Base-by-base conservation (phyloP, 2,888 invertebrate species). In the Volucella inanis region DNA sequence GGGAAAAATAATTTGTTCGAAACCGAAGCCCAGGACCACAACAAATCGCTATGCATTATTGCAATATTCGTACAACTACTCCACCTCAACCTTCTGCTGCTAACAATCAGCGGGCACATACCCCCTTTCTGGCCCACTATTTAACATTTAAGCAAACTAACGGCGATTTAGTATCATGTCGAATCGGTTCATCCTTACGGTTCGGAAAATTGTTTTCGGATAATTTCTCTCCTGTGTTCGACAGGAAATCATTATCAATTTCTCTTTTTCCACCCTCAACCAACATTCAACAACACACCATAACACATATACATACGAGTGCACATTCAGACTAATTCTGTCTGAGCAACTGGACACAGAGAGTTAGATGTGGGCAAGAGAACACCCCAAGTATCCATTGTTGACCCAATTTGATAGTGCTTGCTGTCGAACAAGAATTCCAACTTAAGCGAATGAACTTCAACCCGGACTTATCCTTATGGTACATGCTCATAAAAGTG, bases 181-280 rank as follows among this genome's bases (percentile, higher is more conserved):
- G 65, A 55, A 75, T 75, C 57, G 74, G 74, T 70, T 79, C 79
- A 68, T 85, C 76, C 72, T 77, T 81, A 76, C 76, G 77, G 72
- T 45, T 81, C 57, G 76, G 67, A 77, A 85, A 85, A 85, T 85
- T 85, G 85, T 85, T 85, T 85, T 85, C 76, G 57, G 81, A 85
- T 81, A 81, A 85, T 85, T 85, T 85, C 81, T 85, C 85, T 85
- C 59, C 74, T 86, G 86, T 78, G 72, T 82, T 86, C 78, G 86
- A 86, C 86, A 86, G 82, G 77, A 78, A 82, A 86, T 86, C 86
- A 75, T 86, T 82, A 86, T 82, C 86, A 86, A 86, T 82, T 78
- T 85, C 81, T 70, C 84, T 49, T 75, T 31, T 31, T 31, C 31
- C 31, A 31, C 31, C 49, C 59, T 39, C 89, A 54, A 62, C 47